Base-by-base conservation (phyloP, 2,888 invertebrate species). In the Mechanitis mazaeus region DNA sequence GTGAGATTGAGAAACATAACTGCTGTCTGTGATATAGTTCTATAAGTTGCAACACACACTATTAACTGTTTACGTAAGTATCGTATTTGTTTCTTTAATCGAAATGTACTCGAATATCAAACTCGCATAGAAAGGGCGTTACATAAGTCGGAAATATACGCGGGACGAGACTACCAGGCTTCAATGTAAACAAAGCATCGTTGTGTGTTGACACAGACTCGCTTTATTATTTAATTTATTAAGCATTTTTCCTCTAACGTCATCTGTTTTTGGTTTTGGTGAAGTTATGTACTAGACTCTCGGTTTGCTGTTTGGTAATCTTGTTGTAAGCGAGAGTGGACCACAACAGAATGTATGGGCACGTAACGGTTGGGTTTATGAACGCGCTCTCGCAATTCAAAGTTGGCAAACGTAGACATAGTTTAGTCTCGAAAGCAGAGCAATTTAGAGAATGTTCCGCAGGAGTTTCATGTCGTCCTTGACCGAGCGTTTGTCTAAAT, bases 361-460 rank as follows among this genome's bases (percentile, higher is more conserved):
- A 42, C 42, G 42, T 42, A 42, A 9, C 9, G 7, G 42, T 42
- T 11, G 42, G 42, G 7, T 42, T 42, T 42, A 9, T 42, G 42
- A 42, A 42, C 31, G 56, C 68, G 64, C 66, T 72, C 69, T 70
- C 45, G 59, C 59, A 56, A 59, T 57, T 38, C 69, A 68, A 66
- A 65, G 68, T 64, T 63, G 35, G 67, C 33, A 54, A 59, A 63
- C 60, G 61, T 9, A 42, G 42, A 42, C 42, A 42, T 9, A 42
- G 42, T 42, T 42, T 9, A 9, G 11, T 42, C 42, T 42, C 42
- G 42, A 42, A 42, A 42, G 6, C 42, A 42, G 42, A 42, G 42
- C 42, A 68, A 64, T 67, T 62, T 68, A 70, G 70, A 65, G 61
- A 71, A 67, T 63, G 69, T 69, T 67, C 68, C 68, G 63, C 67